Evolutionary conservation across 2,888 invertebrate genomes (phyloP), one percentile per base, ranked within the genome.

Genomic region (Aelia acuminata): DNA sequence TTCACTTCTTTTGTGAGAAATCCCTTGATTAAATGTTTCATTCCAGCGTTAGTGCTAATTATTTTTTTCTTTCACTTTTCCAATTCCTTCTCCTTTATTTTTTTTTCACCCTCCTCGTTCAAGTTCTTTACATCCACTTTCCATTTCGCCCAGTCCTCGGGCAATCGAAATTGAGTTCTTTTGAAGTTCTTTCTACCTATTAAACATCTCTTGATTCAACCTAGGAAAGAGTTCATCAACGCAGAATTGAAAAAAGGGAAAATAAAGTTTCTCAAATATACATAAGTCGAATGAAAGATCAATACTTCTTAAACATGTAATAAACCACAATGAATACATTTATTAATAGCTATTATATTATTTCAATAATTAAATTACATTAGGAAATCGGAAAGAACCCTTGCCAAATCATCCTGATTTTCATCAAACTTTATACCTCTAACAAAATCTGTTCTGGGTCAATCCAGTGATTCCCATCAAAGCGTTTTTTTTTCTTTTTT

Each of bases 1-100:
- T 80, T 80, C 80, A 80, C 80, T 80, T 80, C 80, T 80, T 80
- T 80, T 80, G 80, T 80, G 80, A 80, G 80, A 80, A 80, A 80
- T 80, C 43, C 80, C 80, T 80, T 80, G 80, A 80, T 80, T 80
- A 80, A 80, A 80, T 80, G 80, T 80, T 80, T 80, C 80, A 80
- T 80, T 43, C 80, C 80, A 43, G 43, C n/a, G 39, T 80, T 43
- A 80, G 80, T 80, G 80, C 80, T 80, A 80, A 80, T 80, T 80
- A 80, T 80, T 80, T 80, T 80, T 80, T 80, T 80, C n/a, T 47
- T 80, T 80, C 43, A 80, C 43, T 47, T 80, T 80, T 43, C 80
- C 80, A n/a, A 39, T 80, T 39, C 43, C 80, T 39, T 80, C n/a
- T 80, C 4, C 80, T 80, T 80, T n/a, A 80, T 43, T 75, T 39